Evolutionary conservation across 1,140 invertebrate genomes (phyloP).

Genomic region (Drosophila kepulauana): DNA sequence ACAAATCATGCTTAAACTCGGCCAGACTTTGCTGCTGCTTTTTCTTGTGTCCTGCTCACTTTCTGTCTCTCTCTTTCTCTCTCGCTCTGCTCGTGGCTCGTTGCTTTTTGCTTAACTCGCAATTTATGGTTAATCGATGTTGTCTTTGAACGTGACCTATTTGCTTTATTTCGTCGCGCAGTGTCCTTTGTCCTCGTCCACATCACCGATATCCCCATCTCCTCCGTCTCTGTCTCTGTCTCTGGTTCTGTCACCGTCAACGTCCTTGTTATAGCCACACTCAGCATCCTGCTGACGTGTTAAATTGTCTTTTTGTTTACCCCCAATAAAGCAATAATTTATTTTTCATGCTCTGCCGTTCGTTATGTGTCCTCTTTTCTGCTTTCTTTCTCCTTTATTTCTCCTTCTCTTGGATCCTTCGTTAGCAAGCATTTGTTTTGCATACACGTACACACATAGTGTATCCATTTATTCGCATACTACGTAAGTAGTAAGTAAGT

Average conservation of each 20-base stretch:
- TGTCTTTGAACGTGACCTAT: slow-evolving; percentile 84
- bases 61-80: too few relatives aligned
- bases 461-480: slow-evolving; percentile 6
- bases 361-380: slow-evolving; percentile 52
- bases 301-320: slow-evolving; percentile 84
- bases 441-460: slow-evolving; percentile 41
- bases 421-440: slow-evolving; percentile 56
- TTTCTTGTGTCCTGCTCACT: slow-evolving; percentile 42
- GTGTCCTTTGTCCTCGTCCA: slow-evolving; percentile 47
- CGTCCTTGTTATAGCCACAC: slow-evolving; percentile 54
- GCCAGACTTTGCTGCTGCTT: slow-evolving; percentile 33
- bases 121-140: slow-evolving; percentile 85
- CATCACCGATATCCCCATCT: slow-evolving; percentile 19
- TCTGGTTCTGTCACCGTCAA: slow-evolving; percentile 13
- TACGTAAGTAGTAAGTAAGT: slow-evolving; percentile 14
- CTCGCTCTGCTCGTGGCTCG: slow-evolving; percentile 38
- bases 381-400: not conserved
- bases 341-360: slow-evolving; percentile 81
- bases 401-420: slow-evolving; percentile 18
- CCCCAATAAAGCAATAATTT: slow-evolving; percentile 82
- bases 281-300: slow-evolving; percentile 79
- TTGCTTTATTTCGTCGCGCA: slow-evolving; percentile 77
- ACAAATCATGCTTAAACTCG: slow-evolving; percentile 79
- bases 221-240: not conserved
- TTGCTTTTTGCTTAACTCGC: slow-evolving; percentile 84